These are phyloP conservation scores for Lasioglossum baleicum DNA, from an alignment of 1,140 invertebrate genomes.

Conservation along the genomic window DNA sequence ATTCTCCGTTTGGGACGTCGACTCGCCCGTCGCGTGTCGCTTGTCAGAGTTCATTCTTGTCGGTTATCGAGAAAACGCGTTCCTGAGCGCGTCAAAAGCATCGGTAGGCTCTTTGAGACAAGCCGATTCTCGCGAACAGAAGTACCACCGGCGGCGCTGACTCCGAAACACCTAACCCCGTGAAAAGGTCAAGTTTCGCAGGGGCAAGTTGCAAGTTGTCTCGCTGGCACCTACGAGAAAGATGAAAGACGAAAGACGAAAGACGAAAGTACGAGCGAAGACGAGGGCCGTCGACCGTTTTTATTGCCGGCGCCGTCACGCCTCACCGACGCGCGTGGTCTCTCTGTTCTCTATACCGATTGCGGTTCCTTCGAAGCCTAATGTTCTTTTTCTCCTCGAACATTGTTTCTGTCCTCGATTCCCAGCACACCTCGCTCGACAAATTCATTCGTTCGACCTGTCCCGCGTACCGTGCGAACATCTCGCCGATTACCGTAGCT, in stretches of 20 bases:
- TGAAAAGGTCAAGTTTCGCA: constrained; percentile 53
- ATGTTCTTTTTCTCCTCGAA: background rate
- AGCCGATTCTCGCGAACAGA: constrained; percentile 18
- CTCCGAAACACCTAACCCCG: constrained; percentile 35
- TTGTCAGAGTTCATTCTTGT: background rate
- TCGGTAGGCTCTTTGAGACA: background rate
- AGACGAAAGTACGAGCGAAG: constrained; percentile 61
- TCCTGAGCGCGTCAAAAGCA: background rate
- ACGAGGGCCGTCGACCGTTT: constrained; percentile 46
- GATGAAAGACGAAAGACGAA: constrained; percentile 75
- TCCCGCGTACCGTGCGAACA: no score
- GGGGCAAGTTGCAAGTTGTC: constrained; percentile 25
- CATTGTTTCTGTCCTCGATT: background rate
- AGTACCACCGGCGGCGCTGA: constrained; percentile 31
- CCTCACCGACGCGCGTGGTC: constrained; percentile 57
- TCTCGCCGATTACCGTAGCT: no score
- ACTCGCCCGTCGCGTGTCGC: no score
- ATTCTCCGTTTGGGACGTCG: no score
- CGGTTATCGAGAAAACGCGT: background rate
- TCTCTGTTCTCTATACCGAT: constrained; percentile 34
- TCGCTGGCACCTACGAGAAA: constrained; percentile 55
- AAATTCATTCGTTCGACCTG: no score
- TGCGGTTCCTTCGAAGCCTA: background rate
- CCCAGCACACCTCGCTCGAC: background rate
- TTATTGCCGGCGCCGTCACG: constrained; percentile 73